These are phyloP conservation scores for Eufriesea mexicana DNA, from an alignment of 1,140 invertebrate species.

Conservation along the genomic window DNA sequence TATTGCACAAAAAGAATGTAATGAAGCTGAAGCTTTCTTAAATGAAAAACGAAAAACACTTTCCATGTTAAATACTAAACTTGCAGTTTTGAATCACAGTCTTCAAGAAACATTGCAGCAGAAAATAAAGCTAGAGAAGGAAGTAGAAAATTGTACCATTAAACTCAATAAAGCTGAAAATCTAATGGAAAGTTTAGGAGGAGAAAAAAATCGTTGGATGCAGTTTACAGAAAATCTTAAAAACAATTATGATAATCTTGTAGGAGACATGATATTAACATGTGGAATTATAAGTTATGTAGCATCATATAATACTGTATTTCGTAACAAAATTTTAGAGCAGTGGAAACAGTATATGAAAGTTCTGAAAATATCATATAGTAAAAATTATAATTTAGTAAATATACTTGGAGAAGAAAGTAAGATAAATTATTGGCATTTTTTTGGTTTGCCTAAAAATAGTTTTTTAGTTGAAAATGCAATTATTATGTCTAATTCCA, in stretches of 20 bases:
- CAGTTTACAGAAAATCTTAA: slow-evolving; percentile 83
- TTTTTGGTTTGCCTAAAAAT: slow-evolving; percentile 86
- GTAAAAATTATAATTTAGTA: slow-evolving; percentile 83
- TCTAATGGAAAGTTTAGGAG: slow-evolving; percentile 85
- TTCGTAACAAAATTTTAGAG: slow-evolving; percentile 77
- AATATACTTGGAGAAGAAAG: slow-evolving; percentile 84
- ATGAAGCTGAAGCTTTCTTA: slow-evolving; percentile 84
- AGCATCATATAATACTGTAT: slow-evolving; percentile 83
- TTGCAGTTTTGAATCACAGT: slow-evolving; percentile 83
- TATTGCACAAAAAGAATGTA: slow-evolving; percentile 84
- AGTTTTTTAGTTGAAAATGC: slow-evolving; percentile 88
- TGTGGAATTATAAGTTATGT: slow-evolving; percentile 87
- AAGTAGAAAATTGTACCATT: slow-evolving; percentile 83
- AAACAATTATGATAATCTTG: slow-evolving; percentile 84
- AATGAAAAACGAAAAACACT: slow-evolving; percentile 85
- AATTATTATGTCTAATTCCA: slow-evolving; percentile 83
- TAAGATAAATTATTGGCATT: slow-evolving; percentile 84
- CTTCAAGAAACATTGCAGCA: slow-evolving; percentile 80
- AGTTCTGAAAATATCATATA: slow-evolving; percentile 84
- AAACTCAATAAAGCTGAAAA: slow-evolving; percentile 88
- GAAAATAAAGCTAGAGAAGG: slow-evolving; percentile 83
- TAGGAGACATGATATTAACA: slow-evolving; percentile 86
- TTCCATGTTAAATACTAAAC: slow-evolving; percentile 84
- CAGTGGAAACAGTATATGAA: slow-evolving; percentile 83
- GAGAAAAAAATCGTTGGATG: slow-evolving; percentile 88